phyloP scores from a whole-genome alignment of 2,888 invertebrate genomes.

The Theretra japonica region DNA sequence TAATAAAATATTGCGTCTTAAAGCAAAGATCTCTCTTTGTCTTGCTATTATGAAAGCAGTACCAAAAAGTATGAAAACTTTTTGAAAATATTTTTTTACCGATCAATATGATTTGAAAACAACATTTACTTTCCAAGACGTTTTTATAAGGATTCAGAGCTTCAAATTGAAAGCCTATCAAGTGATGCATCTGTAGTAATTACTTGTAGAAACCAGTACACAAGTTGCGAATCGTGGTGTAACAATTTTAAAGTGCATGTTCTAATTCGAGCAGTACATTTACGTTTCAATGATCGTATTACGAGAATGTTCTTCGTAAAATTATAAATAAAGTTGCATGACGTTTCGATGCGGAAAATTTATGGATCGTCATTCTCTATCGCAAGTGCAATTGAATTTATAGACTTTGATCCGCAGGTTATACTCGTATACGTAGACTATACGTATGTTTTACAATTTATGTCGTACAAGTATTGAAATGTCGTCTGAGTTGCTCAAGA shows the following conservation, averaged over 20 bases:
- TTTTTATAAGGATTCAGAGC: too few species aligned
- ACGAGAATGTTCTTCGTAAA: slow-evolving; percentile 6
- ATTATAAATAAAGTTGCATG: slow-evolving; percentile 7
- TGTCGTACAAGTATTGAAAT: too few species aligned
- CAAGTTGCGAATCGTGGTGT: not conserved
- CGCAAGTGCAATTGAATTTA: not conserved
- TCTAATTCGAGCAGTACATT: slow-evolving; percentile 12
- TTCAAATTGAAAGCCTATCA: not conserved
- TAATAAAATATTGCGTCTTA: too few species aligned
- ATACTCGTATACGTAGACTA: not conserved
- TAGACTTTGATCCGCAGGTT: not conserved
- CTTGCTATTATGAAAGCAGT: too few species aligned
- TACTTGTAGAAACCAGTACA: not conserved
- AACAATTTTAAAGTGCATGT: slow-evolving; percentile 9
- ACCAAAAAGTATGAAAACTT: too few species aligned
- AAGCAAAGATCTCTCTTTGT: too few species aligned
- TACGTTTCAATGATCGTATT: not conserved
- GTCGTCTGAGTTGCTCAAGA: too few species aligned
- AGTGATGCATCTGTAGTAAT: not conserved
- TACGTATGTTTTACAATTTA: not conserved
- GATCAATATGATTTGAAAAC: too few species aligned
- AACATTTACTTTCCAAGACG: too few species aligned
- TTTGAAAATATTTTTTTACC: too few species aligned
- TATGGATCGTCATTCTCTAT: not conserved
- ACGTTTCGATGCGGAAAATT: slow-evolving; percentile 1